These are phyloP conservation scores for Trachelus iudaicus DNA, from an alignment of 2,888 invertebrate species.

Conservation along the genomic window DNA sequence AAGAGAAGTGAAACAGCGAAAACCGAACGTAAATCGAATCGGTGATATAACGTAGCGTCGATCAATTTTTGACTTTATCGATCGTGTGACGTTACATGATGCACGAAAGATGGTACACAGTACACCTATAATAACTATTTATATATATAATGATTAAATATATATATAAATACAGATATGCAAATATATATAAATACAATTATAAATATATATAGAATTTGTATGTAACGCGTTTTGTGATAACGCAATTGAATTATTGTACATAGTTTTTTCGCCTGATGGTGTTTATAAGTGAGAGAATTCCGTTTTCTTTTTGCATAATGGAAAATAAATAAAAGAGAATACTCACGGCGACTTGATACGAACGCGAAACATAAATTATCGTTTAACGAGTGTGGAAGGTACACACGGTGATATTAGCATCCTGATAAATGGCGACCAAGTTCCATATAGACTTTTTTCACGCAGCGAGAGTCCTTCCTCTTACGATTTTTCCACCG, in stretches of 20 bases:
- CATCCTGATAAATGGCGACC: not conserved
- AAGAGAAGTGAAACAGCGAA: slow-evolving; percentile 10
- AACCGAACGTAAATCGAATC: slow-evolving; percentile 7
- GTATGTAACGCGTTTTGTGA: slow-evolving; percentile 11
- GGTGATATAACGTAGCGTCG: slow-evolving; percentile 11
- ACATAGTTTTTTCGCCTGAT: slow-evolving; percentile 18
- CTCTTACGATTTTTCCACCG: not conserved
- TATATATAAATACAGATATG: slow-evolving; percentile 10
- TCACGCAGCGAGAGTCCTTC: not conserved
- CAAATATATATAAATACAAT: slow-evolving; percentile 6
- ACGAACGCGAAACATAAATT: slow-evolving; percentile 10
- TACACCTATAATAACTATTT: slow-evolving; percentile 9
- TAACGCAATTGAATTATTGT: slow-evolving; percentile 17
- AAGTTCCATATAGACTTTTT: not conserved
- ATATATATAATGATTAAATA: slow-evolving; percentile 3
- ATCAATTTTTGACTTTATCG: slow-evolving; percentile 1
- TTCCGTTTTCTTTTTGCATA: slow-evolving; percentile 14
- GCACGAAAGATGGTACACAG: slow-evolving; percentile 5
- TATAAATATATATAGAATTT: not conserved
- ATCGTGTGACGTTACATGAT: not conserved
- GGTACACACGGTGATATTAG: not conserved
- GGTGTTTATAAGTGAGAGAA: slow-evolving; percentile 19
- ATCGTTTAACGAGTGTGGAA: not conserved
- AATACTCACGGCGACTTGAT: slow-evolving; percentile 20
- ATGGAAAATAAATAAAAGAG: slow-evolving; percentile 11